phyloP scores from a whole-genome alignment of 2,113 vertebrate genomes.

The Dicrurus megarhynchus region DNA sequence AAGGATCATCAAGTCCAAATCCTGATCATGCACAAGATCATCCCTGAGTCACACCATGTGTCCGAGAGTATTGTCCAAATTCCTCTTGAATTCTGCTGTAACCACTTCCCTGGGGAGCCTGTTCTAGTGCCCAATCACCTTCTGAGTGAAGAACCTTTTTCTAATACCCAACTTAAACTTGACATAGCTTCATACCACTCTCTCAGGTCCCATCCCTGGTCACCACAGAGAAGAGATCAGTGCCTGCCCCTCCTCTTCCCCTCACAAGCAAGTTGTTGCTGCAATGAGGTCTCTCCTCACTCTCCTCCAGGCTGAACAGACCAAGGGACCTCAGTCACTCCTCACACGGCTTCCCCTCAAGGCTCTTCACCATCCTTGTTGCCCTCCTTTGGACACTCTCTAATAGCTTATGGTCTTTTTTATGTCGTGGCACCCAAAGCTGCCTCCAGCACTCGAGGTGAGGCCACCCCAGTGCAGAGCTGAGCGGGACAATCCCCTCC shows the following conservation, averaged over 20 bases:
- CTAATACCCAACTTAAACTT: background rate
- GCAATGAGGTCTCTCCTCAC: background rate
- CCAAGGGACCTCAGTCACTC: background rate
- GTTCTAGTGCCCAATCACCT: accelerated
- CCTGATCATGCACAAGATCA: background rate
- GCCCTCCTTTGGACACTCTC: background rate
- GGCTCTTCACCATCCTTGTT: background rate
- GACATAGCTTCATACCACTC: background rate
- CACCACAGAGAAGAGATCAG: background rate
- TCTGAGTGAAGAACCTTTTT: background rate
- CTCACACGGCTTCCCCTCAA: background rate
- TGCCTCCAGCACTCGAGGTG: background rate
- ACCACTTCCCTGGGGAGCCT: background rate
- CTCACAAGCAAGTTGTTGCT: accelerated
- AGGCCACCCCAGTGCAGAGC: background rate
- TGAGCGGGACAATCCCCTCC: background rate
- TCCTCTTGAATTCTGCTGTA: background rate
- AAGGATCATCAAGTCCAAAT: background rate
- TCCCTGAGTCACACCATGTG: background rate
- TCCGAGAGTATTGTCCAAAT: background rate
- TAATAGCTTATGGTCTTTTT: background rate
- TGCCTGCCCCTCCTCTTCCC: accelerated
- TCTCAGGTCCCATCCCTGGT: accelerated
- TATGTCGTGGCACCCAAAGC: background rate
- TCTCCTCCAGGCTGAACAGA: background rate